These are phyloP conservation scores for Cyclura pinguis DNA, from an alignment of 2,797 vertebrate genomes.

Conservation along the genomic window DNA sequence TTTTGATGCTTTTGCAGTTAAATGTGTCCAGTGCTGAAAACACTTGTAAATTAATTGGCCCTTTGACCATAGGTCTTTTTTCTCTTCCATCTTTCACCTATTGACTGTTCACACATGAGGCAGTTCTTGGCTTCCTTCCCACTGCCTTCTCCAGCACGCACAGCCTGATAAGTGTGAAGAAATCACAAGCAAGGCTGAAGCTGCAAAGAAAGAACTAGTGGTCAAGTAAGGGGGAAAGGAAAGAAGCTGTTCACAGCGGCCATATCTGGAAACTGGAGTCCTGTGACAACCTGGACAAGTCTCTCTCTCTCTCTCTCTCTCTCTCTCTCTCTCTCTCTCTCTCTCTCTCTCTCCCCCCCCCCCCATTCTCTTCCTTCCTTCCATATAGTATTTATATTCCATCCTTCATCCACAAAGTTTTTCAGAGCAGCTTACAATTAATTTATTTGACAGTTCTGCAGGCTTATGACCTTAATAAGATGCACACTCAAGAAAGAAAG, in stretches of 20 bases:
- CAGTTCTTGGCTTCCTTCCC: constrained; percentile 35
- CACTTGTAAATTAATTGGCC: constrained; percentile 65
- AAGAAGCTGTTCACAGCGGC: not conserved
- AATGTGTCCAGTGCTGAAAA: constrained; percentile 44
- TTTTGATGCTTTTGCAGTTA: constrained; percentile 49
- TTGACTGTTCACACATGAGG: constrained; percentile 49
- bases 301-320: not conserved
- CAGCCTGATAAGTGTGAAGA: constrained; percentile 39
- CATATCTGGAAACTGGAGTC: not conserved
- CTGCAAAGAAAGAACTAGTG: rapidly evolving
- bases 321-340: not conserved
- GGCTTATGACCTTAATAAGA: no score
- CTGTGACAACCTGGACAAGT: rapidly evolving
- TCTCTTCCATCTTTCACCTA: constrained; percentile 26
- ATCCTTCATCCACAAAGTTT: no score
- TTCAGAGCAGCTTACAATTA: no score
- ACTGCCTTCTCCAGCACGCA: not conserved
- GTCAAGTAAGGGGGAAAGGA: not conserved
- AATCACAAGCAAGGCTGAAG: not conserved
- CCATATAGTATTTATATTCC: no score
- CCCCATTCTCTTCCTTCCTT: not conserved
- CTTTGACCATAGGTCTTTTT: constrained; percentile 19
- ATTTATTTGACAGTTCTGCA: no score
- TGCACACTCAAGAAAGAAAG: no score
- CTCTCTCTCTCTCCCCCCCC: not conserved